These are phyloP conservation scores for Drosophila murphyi DNA, from an alignment of 1,140 invertebrate genomes.

Conservation along the genomic window DNA sequence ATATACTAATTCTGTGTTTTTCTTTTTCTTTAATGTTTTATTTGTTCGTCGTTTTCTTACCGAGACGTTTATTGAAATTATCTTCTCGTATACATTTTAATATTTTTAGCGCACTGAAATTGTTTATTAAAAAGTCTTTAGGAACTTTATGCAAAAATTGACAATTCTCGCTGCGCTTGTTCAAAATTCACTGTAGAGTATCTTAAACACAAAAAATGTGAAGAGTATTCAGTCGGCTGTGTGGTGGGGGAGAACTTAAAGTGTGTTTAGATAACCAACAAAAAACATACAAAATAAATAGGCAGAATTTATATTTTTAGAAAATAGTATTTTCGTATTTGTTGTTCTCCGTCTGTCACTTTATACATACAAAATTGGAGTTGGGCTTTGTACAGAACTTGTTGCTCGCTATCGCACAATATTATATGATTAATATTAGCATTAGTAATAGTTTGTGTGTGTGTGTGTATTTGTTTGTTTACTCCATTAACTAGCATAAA, in stretches of 20 bases:
- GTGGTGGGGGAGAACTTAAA: not conserved
- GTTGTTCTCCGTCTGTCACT: slow-evolving; percentile 38
- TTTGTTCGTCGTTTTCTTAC: slow-evolving; percentile 24
- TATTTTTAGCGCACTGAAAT: slow-evolving; percentile 54
- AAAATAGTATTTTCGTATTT: slow-evolving; percentile 52
- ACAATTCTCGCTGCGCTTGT: slow-evolving; percentile 28
- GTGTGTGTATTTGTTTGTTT: slow-evolving; percentile 46
- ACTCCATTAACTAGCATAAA: slow-evolving; percentile 74
- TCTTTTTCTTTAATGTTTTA: slow-evolving; percentile 23
- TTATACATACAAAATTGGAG: slow-evolving; percentile 80
- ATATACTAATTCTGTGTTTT: slow-evolving; percentile 32
- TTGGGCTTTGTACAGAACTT: slow-evolving; percentile 79
- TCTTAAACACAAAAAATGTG: slow-evolving; percentile 13
- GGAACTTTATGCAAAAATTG: slow-evolving; percentile 65
- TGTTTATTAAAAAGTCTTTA: slow-evolving; percentile 41
- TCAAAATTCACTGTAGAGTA: slow-evolving; percentile 20
- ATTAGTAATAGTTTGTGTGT: slow-evolving; percentile 57
- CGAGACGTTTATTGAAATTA: slow-evolving; percentile 35
- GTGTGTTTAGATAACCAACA: not conserved
- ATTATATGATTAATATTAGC: slow-evolving; percentile 61
- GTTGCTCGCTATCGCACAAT: slow-evolving; percentile 53
- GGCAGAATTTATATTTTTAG: slow-evolving; percentile 67
- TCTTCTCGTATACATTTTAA: slow-evolving; percentile 67
- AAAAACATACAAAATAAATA: slow-evolving; percentile 51
- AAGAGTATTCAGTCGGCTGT: slow-evolving; percentile 25